A percentile compares a stretch with the other conserved stretches of the same genome.
Conservation (phyloP, 2,888 invertebrate genomes). For the Blera fallax region DNA sequence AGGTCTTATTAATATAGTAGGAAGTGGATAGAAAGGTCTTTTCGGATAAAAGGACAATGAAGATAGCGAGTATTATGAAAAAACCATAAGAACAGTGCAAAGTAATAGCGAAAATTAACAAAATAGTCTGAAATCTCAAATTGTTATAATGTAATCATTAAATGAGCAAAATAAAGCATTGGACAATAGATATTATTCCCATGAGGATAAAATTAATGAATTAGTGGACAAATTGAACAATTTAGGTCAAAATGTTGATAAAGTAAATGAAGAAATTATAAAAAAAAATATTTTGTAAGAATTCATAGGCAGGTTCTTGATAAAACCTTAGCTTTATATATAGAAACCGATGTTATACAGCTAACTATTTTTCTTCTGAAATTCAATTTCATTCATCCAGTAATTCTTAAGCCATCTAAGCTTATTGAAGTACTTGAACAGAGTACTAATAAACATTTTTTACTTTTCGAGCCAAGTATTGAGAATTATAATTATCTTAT, state of each 20-base stretch:
- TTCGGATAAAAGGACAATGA: not conserved
- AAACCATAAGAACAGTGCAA: too few species aligned
- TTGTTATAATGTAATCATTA: too few species aligned
- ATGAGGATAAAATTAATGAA: too few species aligned
- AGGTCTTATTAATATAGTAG: not conserved
- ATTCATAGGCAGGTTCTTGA: not conserved
- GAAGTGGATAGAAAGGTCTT: not conserved
- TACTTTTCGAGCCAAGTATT: not conserved
- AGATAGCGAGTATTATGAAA: not conserved
- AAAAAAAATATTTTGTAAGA: not conserved
- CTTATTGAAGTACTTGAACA: conserved; percentile 5
- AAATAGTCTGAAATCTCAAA: too few species aligned
- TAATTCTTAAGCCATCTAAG: not conserved
- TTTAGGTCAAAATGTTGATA: too few species aligned
- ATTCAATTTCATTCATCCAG: not conserved
- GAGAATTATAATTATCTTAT: conserved; percentile 4
- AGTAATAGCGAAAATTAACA: too few species aligned
- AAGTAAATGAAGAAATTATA: too few species aligned
- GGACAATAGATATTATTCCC: too few species aligned
- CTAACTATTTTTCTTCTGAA: not conserved
- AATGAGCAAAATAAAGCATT: too few species aligned
- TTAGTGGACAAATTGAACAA: too few species aligned
- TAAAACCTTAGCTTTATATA: conserved; percentile 19
- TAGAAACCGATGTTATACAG: conserved; percentile 11
- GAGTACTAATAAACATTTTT: not conserved